Base-by-base conservation (phyloP, 2,113 vertebrate species). In the Suricata suricatta region DNA sequence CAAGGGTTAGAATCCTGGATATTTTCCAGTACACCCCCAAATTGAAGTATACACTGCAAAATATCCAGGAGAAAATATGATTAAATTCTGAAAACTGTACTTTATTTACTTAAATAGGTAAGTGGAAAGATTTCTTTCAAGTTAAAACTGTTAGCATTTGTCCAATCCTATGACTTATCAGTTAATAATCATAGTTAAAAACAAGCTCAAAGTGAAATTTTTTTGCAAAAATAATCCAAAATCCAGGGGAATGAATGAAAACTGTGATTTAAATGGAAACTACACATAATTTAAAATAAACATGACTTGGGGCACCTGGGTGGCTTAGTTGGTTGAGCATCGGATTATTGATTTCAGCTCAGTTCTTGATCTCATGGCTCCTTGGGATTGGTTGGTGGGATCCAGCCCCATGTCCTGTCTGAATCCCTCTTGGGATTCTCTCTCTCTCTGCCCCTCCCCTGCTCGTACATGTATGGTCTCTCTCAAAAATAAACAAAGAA, bases 181-280 rank as follows among this genome's bases (percentile, higher is more conserved):
- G 33, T 66, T 88, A 72, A 84, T 94, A 93, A 94, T 29, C 13
- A 86, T 33, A 74, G 33, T 50, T 50, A 68, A 76, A 93, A 86
- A 81, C 10, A 93, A 57, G 87, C 8, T 63, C 17, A 83, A 90
- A 92, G 77, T 92, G 8, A 92, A 97, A 93, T 72, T 31, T 79
- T 29, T 77, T 90, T 25, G 88, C 29, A 71, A 79, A 94, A 85
- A 77, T 31, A 66, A 64, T 52, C 41, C 21, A n/a, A 90, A 76
- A n/a, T 92, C 74, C 23, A 72, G 54, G 11, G 31, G 27, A 80
- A 83, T 72, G 71, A 33, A 96, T 72, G 71, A 33, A 96, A 81
- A 52, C 19, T 77, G 27, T 41, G 33, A 74, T 60, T 93, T 93
- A 80, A 94, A 63, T 47, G 6, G 25, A 82, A 95, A 68, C 41